A percentile compares a stretch with the other conserved stretches of the same genome.
phyloP scores from a whole-genome alignment of 2,888 invertebrate species.

The Chrysolina haemoptera region DNA sequence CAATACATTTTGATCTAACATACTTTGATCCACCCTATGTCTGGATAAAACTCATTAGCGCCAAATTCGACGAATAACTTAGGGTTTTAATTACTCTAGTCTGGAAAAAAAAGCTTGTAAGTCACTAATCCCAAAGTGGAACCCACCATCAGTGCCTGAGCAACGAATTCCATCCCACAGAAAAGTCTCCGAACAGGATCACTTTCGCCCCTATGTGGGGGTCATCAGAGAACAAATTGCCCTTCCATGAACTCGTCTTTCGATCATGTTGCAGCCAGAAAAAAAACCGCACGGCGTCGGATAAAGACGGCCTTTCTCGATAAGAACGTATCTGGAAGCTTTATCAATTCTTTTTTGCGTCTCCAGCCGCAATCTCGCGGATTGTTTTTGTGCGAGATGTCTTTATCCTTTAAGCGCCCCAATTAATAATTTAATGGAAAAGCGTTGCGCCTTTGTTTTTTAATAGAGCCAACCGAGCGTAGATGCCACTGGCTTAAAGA shows the following conservation, averaged over 20 bases:
- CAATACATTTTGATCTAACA: not conserved
- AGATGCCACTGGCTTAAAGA: conserved; percentile 9
- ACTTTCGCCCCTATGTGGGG: conserved; percentile 16
- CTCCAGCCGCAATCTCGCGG: conserved; percentile 47
- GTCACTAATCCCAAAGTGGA: conserved; percentile 41
- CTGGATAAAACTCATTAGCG: not conserved
- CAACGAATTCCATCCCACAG: conserved; percentile 26
- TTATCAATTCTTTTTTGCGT: conserved; percentile 41
- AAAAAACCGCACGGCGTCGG: conserved; percentile 22
- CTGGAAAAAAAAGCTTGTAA: conserved; percentile 38
- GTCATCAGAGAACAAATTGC: not conserved
- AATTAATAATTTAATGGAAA: conserved; percentile 56
- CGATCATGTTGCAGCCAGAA: not conserved
- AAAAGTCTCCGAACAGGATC: conserved; percentile 14
- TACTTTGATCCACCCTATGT: not conserved
- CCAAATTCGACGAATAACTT: not conserved
- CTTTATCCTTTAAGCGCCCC: conserved; percentile 51
- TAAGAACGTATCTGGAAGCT: conserved; percentile 22
- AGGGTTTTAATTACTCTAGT: conserved; percentile 30
- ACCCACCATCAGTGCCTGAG: conserved; percentile 39
- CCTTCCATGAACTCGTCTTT: not conserved
- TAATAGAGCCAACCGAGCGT: conserved; percentile 23
- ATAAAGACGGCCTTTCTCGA: conserved; percentile 28
- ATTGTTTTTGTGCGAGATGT: conserved; percentile 51
- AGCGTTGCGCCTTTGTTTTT: conserved; percentile 48